Evolutionary conservation across 2,888 invertebrate species (phyloP).

Genomic region (Stomorhina lunata): DNA sequence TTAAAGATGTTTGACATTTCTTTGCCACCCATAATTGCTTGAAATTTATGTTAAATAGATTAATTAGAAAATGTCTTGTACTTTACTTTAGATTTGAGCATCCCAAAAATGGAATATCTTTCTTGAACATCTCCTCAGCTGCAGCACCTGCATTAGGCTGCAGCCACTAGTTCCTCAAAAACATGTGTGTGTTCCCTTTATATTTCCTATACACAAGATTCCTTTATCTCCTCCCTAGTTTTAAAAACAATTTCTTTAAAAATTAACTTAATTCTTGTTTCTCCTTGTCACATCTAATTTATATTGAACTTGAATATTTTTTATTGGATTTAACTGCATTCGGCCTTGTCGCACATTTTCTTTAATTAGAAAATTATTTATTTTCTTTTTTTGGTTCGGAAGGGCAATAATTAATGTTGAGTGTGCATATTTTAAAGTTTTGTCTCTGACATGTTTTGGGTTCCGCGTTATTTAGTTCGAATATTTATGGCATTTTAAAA

Average conservation of each 20-base stretch:
- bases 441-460: not conserved
- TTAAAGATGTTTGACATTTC: slow-evolving; percentile 43
- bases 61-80: slow-evolving; percentile 5
- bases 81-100: too few species aligned
- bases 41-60: slow-evolving; percentile 46
- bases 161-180: too few species aligned
- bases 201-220: not conserved
- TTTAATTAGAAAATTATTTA: slow-evolving; percentile 51
- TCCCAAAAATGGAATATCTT: too few species aligned
- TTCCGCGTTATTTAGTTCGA: slow-evolving; percentile 25
- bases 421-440: not conserved
- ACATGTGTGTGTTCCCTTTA: too few species aligned
- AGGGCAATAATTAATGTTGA: slow-evolving; percentile 34
- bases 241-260: slow-evolving; percentile 5
- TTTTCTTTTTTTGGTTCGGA: too few species aligned
- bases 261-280: slow-evolving; percentile 34
- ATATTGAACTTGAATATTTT: slow-evolving; percentile 49
- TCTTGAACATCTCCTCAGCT: too few species aligned
- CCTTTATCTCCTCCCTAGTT: not conserved
- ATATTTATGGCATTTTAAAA: slow-evolving; percentile 43
- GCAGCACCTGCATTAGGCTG: too few species aligned
- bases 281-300: not conserved
- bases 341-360: slow-evolving; percentile 47
- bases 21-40: slow-evolving; percentile 53
- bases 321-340: slow-evolving; percentile 17